Evolutionary conservation across 1,140 invertebrate species (phyloP).

Genomic region (Saccostrea cuccullata): DNA sequence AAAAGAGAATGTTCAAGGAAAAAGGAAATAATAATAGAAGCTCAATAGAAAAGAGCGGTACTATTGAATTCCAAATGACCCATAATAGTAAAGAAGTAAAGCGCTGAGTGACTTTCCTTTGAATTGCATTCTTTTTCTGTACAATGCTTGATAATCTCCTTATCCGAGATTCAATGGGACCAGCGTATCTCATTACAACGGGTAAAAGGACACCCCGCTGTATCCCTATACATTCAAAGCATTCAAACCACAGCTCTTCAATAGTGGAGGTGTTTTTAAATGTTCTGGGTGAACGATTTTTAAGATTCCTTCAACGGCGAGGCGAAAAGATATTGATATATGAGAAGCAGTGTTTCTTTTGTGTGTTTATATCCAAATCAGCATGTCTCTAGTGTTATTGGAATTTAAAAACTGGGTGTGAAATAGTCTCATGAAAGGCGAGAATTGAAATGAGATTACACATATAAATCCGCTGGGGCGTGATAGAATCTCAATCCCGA

Average conservation of each 20-base stretch:
- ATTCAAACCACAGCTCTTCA: slow-evolving; percentile 27
- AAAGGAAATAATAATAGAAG: slow-evolving; percentile 36
- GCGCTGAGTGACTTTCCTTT: slow-evolving; percentile 34
- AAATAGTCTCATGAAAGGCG: slow-evolving; percentile 33
- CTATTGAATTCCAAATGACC: slow-evolving; percentile 26
- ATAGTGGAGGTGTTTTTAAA: slow-evolving; percentile 33
- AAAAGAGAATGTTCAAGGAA: slow-evolving; percentile 30
- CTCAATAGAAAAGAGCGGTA: slow-evolving; percentile 27
- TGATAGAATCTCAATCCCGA: slow-evolving; percentile 22
- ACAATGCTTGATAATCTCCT: slow-evolving; percentile 35
- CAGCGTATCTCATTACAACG: slow-evolving; percentile 22
- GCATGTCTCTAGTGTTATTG: slow-evolving; percentile 37
- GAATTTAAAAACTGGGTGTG: slow-evolving; percentile 37
- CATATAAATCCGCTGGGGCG: slow-evolving; percentile 17
- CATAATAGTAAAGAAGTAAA: slow-evolving; percentile 37
- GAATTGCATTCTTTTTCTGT: slow-evolving; percentile 25
- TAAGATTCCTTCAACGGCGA: slow-evolving; percentile 27
- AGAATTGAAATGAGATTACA: slow-evolving; percentile 38
- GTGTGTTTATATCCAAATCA: slow-evolving; percentile 37
- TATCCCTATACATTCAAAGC: slow-evolving; percentile 8
- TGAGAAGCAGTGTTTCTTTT: slow-evolving; percentile 37
- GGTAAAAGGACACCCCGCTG: slow-evolving; percentile 16
- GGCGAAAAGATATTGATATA: slow-evolving; percentile 36
- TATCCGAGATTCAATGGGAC: slow-evolving; percentile 16
- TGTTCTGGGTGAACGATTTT: slow-evolving; percentile 35